phyloP scores from a whole-genome alignment of 2,797 vertebrate genomes.

The Euthynnus affinis region DNA sequence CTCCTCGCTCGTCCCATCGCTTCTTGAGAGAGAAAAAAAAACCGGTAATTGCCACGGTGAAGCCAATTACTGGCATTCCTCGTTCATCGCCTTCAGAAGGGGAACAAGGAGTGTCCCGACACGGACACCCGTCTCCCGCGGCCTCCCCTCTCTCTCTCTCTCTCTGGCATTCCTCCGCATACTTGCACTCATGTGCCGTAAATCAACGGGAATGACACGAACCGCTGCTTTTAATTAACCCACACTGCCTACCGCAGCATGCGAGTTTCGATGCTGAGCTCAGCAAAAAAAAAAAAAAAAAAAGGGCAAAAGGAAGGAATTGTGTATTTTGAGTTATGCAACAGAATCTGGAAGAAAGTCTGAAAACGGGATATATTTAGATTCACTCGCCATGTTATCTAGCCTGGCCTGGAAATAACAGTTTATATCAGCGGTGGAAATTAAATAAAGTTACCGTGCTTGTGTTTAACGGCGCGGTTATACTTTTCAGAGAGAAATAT shows the following conservation, averaged over 20 bases:
- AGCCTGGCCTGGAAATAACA: conserved; percentile 7
- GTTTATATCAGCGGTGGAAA: not conserved
- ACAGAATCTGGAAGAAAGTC: conserved; percentile 40
- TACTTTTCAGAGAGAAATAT: not conserved
- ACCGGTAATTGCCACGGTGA: conserved; percentile 2
- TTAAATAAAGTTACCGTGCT: not conserved
- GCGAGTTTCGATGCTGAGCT: conserved; percentile 47
- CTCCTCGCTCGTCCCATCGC: too few relatives aligned
- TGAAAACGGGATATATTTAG: conserved; percentile 48
- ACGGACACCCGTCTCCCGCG: conserved; percentile 45
- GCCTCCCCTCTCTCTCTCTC: conserved; percentile 52
- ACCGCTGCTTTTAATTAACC: conserved; percentile 68
- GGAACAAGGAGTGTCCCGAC: conserved; percentile 43
- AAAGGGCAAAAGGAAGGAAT: conserved; percentile 48
- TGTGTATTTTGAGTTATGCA: conserved; percentile 56
- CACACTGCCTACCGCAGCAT: conserved; percentile 26
- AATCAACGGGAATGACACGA: conserved; percentile 57
- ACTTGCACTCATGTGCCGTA: conserved; percentile 65
- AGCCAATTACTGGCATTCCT: conserved; percentile 21
- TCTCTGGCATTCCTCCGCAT: conserved; percentile 64
- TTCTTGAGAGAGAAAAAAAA: too few relatives aligned
- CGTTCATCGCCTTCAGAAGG: conserved; percentile 16
- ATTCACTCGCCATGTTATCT: conserved; percentile 4
- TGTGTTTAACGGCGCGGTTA: not conserved
- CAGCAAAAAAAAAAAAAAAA: conserved; percentile 51